Evolutionary conservation across 2,888 invertebrate genomes (phyloP).

Genomic region (Baronia brevicornis): DNA sequence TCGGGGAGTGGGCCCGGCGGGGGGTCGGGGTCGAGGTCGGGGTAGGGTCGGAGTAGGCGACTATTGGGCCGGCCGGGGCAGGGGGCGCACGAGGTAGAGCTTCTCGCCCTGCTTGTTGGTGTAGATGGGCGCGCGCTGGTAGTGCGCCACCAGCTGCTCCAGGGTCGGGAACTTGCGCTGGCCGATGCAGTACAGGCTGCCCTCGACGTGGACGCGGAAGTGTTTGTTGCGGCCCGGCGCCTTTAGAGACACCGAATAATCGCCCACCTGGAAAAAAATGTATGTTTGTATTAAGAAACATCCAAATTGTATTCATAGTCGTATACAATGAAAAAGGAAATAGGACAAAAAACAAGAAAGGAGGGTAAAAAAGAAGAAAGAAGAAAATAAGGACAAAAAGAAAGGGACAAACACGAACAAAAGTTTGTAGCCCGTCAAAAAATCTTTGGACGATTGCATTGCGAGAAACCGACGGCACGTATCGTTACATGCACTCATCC

Average conservation of each 20-base stretch:
- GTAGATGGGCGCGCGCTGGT: conserved; percentile 99
- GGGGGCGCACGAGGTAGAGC: conserved; percentile 94
- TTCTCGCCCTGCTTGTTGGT: conserved; percentile 98
- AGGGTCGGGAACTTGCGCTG: conserved; percentile 97
- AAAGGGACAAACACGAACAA: too few relatives aligned
- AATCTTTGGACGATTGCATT: too few relatives aligned
- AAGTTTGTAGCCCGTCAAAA: too few relatives aligned
- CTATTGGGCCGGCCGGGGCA: conserved; percentile 75
- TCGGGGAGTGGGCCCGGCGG: not conserved
- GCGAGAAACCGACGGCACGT: too few relatives aligned
- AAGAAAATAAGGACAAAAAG: too few relatives aligned
- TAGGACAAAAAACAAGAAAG: too few relatives aligned
- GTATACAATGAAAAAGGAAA: too few relatives aligned
- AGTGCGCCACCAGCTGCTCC: conserved; percentile 98
- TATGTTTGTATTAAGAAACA: conserved; percentile 10
- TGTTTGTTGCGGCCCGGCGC: conserved; percentile 99
- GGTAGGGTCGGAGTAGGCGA: conserved; percentile 18
- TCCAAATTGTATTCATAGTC: conserved; percentile 6
- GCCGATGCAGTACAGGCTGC: conserved; percentile 95
- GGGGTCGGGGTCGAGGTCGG: conserved; percentile 7
- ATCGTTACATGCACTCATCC: too few relatives aligned
- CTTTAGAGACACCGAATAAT: conserved; percentile 98
- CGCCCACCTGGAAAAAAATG: conserved; percentile 95
- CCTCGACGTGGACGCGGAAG: conserved; percentile 97
- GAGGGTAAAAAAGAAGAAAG: too few relatives aligned